Evolutionary conservation across 1,140 invertebrate species (phyloP), one percentile per base, ranked within the genome.

Genomic region (Trachymyrmex cornetzi): DNA sequence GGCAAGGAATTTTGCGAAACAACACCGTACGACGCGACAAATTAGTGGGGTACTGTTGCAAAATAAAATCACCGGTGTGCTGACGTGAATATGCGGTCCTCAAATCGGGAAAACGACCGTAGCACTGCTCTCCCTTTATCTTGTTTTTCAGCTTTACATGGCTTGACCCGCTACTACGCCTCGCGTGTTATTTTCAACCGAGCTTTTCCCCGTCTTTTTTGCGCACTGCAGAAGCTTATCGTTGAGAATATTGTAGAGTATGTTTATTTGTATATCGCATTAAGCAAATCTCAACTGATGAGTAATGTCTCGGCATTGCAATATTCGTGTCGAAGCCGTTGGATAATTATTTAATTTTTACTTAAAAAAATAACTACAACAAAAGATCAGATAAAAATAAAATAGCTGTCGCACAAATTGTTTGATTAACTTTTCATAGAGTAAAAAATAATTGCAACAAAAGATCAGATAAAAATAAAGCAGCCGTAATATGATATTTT

Each of bases 261-360:
- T 24, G 34, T 71, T 81, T 81, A 81, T 71, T 84, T 84, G 69
- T 48, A 30, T 61, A 74, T 84, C 69, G 55, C 19, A 84, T 84
- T 75, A 74, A 50, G 69, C n/a, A 75, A 50, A 84, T 48, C 71
- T 61, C 77, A 14, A 61, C 80, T 27, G 67, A 61, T 74, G 69
- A 74, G 16, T 61, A 75, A 84, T 63, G 38, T 61, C 24, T 57
- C 34, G n/a, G 0, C n/a, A 22, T 30, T n/a, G 44, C 16, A 55
- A 12, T 19, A 82, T 61, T 82, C 24, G 16, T n/a, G 53, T 72
- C 53, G 34, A 4, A 24, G 24, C 24, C 27, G n/a, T 71, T 14
- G 64, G 2, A 38, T 16, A 57, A 27, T 61, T 34, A 57, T 74
- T 61, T 82, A 55, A 55, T 55, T 14, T 55, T 55, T 53, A 53